Conservation (phyloP, 2,797 vertebrate species). For the Mycteria americana region DNA sequence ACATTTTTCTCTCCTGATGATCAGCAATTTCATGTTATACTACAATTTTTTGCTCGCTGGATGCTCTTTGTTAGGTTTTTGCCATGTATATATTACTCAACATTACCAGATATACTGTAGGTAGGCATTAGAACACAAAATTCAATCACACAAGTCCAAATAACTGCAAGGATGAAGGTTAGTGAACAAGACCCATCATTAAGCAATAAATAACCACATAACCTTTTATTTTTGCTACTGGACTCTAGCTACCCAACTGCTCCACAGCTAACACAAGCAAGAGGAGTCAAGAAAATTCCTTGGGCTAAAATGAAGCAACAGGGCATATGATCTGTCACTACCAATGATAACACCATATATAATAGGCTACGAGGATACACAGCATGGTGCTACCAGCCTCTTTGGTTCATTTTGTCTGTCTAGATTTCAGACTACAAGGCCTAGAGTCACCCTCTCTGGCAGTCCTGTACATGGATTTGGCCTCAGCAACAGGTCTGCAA, state of each 20-base stretch:
- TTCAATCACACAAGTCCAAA: not conserved
- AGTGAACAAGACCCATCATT: not conserved
- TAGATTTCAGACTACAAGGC: not conserved
- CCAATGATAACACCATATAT: rapidly evolving
- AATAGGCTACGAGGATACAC: not conserved
- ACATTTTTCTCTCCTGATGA: not conserved
- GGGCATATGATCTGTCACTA: not conserved
- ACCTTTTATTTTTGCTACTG: not conserved
- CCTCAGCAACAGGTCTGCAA: not conserved
- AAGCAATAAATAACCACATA: not conserved
- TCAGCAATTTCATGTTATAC: not conserved
- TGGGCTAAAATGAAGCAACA: not conserved
- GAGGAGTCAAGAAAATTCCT: not conserved
- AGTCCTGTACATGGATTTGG: not conserved
- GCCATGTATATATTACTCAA: not conserved
- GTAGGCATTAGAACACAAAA: not conserved
- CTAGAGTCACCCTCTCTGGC: not conserved
- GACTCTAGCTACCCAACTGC: not conserved
- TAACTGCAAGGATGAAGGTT: not conserved
- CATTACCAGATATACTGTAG: not conserved
- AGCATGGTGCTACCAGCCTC: not conserved
- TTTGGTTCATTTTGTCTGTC: not conserved
- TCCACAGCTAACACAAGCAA: not conserved
- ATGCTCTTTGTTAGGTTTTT: not conserved
- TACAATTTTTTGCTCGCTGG: not conserved